Percentiles rank a stretch among this genome's conserved stretches.
Evolutionary conservation across 35 echinoderm and acorn worm genomes (phyloP).

Genomic region (Hemicentrotus pulcherrimus): DNA sequence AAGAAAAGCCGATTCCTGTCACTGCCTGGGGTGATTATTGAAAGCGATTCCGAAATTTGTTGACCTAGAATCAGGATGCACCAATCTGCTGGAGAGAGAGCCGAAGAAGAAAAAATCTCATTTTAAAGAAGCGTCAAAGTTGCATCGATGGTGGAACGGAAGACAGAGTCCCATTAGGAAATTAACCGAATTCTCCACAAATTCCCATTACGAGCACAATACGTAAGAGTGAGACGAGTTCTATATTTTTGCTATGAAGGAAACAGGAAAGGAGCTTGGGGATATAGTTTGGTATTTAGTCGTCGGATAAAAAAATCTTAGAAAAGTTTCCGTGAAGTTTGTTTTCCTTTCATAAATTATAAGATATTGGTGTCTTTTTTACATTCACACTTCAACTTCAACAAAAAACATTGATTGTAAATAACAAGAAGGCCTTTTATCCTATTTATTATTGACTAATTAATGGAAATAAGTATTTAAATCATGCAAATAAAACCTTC

Average conservation of each 20-base stretch:
- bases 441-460: no score
- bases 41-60: conserved; percentile 15
- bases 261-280: not conserved
- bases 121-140: no score
- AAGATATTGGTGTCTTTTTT: no score
- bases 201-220: not conserved
- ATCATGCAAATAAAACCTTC: no score
- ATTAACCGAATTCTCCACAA: not conserved
- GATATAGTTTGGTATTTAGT: not conserved
- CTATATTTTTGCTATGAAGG: not conserved
- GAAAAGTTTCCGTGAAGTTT: not conserved
- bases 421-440: no score
- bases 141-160: not conserved
- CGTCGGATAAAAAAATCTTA: not conserved
- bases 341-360: no score
- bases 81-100: not conserved
- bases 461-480: no score
- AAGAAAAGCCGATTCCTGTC: conserved; percentile 35
- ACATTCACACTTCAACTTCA: no score
- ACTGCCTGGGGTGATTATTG: conserved; percentile 7
- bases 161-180: not conserved
- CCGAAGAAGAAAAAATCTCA: no score
- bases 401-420: no score
- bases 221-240: not conserved
- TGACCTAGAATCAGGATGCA: not conserved